A percentile compares a stretch with the other conserved stretches of the same genome.
Conservation (phyloP, 1,140 invertebrate genomes). For the Teleopsis dalmanni region DNA sequence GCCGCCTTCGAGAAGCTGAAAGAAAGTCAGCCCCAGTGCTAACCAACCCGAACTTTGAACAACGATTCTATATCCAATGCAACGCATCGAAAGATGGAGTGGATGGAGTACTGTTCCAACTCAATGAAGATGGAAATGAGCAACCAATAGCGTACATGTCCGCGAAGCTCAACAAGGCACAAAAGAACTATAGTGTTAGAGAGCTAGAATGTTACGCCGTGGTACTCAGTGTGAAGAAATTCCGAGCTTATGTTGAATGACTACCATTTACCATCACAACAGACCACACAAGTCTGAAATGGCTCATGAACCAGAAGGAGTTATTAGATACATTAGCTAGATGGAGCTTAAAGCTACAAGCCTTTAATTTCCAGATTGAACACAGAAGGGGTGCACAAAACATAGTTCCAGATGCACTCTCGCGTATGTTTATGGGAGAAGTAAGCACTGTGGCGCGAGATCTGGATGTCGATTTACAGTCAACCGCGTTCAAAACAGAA, state of each 20-base stretch:
- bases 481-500: too few relatives aligned
- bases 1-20: conserved; percentile 29
- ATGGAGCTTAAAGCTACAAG: conserved; percentile 11
- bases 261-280: conserved; percentile 3
- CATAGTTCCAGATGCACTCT: too few relatives aligned
- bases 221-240: conserved; percentile 3
- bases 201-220: conserved; percentile 2
- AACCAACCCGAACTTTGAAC: not conserved
- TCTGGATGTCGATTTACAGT: too few relatives aligned
- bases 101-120: not conserved
- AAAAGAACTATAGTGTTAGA: not conserved
- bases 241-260: conserved; percentile 4
- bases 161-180: not conserved
- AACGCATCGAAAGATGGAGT: not conserved
- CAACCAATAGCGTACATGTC: conserved; percentile 5
- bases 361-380: conserved; percentile 3
- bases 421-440: too few relatives aligned
- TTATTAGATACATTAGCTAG: conserved; percentile 17
- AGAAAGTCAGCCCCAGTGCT: conserved; percentile 29
- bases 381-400: conserved; percentile 5
- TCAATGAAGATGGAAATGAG: not conserved
- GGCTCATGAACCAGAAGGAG: conserved; percentile 18
- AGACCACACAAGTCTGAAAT: conserved; percentile 7
- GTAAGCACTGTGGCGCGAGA: too few relatives aligned
- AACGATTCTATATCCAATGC: not conserved